Conservation (phyloP, 2,888 invertebrate genomes). For the Melieria omissa region DNA sequence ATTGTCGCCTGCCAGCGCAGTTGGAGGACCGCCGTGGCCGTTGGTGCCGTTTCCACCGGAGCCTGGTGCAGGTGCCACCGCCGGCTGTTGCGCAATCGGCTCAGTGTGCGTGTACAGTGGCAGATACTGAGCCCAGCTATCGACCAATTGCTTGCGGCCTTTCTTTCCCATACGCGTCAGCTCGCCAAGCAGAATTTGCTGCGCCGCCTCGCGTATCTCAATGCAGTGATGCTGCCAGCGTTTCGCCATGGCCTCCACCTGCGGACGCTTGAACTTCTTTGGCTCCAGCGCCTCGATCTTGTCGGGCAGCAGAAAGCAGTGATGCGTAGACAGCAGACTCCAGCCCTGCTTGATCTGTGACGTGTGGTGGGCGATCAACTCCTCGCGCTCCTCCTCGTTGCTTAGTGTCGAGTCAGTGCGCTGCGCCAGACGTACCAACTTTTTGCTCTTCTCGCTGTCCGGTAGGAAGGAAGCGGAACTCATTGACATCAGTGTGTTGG, state of each 20-base stretch:
- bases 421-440: constrained; percentile 68
- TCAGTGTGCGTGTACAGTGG: constrained; percentile 87
- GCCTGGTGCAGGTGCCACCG: constrained; percentile 59
- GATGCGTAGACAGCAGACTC: constrained; percentile 94
- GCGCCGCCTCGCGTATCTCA: constrained; percentile 96
- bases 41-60: constrained; percentile 39
- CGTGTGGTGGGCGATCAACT: constrained; percentile 85
- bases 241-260: constrained; percentile 96
- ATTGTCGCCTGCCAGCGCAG: constrained; percentile 40
- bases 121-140: constrained; percentile 95
- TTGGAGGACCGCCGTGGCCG: constrained; percentile 24
- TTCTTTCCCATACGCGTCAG: constrained; percentile 78
- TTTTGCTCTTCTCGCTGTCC: constrained; percentile 84
- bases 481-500: constrained; percentile 98
- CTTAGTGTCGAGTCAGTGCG: constrained; percentile 71
- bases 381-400: constrained; percentile 84
- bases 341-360: constrained; percentile 97
- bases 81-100: constrained; percentile 73
- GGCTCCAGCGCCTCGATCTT: constrained; percentile 76
- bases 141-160: constrained; percentile 91
- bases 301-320: constrained; percentile 95
- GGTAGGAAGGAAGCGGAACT: constrained; percentile 93
- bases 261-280: constrained; percentile 87
- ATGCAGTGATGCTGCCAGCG: constrained; percentile 99
- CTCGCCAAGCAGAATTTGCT: constrained; percentile 94